Evolutionary conservation across 2,113 vertebrate genomes (phyloP).

Genomic region (Anguilla rostrata): DNA sequence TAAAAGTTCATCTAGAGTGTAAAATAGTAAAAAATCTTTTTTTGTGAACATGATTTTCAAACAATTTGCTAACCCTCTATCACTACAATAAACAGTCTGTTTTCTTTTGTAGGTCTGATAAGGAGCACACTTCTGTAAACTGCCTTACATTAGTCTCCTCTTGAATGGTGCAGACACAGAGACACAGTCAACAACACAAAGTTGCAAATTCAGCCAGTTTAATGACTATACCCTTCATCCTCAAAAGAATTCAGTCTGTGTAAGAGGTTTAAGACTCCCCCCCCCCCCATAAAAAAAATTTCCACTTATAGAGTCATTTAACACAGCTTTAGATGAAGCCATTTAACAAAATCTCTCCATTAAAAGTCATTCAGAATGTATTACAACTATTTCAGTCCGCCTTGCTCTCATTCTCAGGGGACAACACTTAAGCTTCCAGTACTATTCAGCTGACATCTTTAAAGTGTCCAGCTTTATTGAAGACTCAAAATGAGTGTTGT

Average conservation of each 20-base stretch:
- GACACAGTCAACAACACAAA: background rate
- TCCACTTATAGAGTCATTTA: slow-evolving; percentile 7
- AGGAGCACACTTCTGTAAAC: too few relatives aligned
- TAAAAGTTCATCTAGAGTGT: too few relatives aligned
- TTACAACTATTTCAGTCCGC: background rate
- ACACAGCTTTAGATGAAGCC: slow-evolving; percentile 28
- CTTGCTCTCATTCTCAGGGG: background rate
- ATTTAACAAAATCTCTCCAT: slow-evolving; percentile 30
- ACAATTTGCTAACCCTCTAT: too few relatives aligned
- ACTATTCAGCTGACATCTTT: background rate
- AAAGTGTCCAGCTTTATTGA: background rate
- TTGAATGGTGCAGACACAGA: too few relatives aligned
- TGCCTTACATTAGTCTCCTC: background rate
- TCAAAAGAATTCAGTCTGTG: slow-evolving; percentile 42
- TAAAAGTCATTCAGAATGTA: slow-evolving; percentile 3
- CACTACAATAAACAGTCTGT: too few relatives aligned
- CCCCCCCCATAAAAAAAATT: slow-evolving; percentile 26
- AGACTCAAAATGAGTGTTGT: background rate
- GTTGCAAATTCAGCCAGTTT: slow-evolving; percentile 32
- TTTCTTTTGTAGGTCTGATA: too few relatives aligned
- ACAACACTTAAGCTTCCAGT: background rate
- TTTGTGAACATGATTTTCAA: too few relatives aligned
- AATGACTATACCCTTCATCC: slow-evolving; percentile 45
- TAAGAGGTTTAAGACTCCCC: slow-evolving; percentile 48
- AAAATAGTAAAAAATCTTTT: too few relatives aligned